These are phyloP conservation scores for Agriopis marginaria DNA, from an alignment of 2,888 invertebrate species.

Conservation along the genomic window DNA sequence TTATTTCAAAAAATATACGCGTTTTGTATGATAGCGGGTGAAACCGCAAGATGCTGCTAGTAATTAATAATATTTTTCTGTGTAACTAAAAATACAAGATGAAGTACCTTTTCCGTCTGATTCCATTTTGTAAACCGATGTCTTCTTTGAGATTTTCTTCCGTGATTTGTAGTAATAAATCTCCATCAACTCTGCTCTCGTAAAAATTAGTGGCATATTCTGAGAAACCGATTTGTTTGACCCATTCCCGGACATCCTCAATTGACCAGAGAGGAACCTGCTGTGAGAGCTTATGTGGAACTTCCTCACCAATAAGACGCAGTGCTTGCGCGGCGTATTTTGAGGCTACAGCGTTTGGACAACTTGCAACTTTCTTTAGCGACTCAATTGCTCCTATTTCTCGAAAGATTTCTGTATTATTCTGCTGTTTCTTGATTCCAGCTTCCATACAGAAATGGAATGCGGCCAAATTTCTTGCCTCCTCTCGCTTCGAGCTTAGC, in stretches of 20 bases:
- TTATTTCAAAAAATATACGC: too few relatives aligned
- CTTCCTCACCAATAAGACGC: slow-evolving; percentile 97
- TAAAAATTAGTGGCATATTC: slow-evolving; percentile 94
- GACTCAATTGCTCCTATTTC: slow-evolving; percentile 98
- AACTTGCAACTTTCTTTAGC: slow-evolving; percentile 97
- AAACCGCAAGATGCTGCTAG: too few relatives aligned
- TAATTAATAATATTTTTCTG: too few relatives aligned
- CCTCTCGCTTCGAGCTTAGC: slow-evolving; percentile 96
- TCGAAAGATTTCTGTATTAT: slow-evolving; percentile 95
- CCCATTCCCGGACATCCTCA: slow-evolving; percentile 99
- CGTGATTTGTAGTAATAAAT: slow-evolving; percentile 95
- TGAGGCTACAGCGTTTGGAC: slow-evolving; percentile 98
- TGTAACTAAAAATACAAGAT: not conserved
- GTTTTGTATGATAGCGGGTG: too few relatives aligned
- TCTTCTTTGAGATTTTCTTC: slow-evolving; percentile 97
- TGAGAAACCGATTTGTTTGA: slow-evolving; percentile 98
- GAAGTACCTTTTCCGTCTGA: slow-evolving; percentile 92
- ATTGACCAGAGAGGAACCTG: slow-evolving; percentile 99
- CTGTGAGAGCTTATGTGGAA: slow-evolving; percentile 98
- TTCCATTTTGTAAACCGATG: slow-evolving; percentile 97
- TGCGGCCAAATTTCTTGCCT: slow-evolving; percentile 98
- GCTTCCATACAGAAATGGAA: slow-evolving; percentile 99
- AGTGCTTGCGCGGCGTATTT: slow-evolving; percentile 98
- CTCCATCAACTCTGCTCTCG: slow-evolving; percentile 98
- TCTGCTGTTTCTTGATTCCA: slow-evolving; percentile 97